Evolutionary conservation across 2,113 vertebrate species (phyloP).

Genomic region (Aramus guarauna): DNA sequence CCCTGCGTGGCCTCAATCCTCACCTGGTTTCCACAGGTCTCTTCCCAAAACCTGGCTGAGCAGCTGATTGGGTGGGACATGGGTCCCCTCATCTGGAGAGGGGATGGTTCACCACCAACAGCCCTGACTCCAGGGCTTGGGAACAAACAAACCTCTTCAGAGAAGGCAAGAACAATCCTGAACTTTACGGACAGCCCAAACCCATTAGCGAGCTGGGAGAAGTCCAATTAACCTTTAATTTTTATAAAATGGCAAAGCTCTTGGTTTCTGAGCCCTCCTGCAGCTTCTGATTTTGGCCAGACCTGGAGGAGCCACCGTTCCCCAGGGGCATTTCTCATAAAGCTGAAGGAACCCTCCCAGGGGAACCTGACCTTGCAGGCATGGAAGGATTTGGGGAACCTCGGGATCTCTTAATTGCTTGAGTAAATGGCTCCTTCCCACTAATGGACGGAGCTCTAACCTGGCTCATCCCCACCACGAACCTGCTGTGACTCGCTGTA

Average conservation of each 20-base stretch:
- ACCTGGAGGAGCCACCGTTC: background rate
- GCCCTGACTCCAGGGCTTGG: background rate
- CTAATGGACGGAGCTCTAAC: background rate
- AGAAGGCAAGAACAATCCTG: background rate
- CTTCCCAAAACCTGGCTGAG: background rate
- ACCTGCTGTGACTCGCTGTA: background rate
- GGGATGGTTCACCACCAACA: background rate
- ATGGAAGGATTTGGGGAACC: background rate
- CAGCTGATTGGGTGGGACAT: background rate
- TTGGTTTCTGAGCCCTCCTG: background rate
- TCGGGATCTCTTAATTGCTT: background rate
- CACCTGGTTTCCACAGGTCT: background rate
- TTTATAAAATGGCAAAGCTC: background rate
- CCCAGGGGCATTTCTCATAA: background rate
- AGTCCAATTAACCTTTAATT: background rate
- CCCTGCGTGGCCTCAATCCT: rapidly evolving
- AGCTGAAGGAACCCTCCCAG: background rate
- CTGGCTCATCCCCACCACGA: background rate
- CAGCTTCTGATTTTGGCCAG: background rate
- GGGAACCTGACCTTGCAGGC: background rate
- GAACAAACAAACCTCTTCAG: background rate
- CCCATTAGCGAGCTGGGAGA: background rate
- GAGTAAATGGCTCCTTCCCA: background rate
- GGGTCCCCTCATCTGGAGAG: background rate
- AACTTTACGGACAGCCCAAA: background rate